These are phyloP conservation scores for Pipistrellus nathusii DNA, from an alignment of 2,797 vertebrate genomes.

Conservation along the genomic window DNA sequence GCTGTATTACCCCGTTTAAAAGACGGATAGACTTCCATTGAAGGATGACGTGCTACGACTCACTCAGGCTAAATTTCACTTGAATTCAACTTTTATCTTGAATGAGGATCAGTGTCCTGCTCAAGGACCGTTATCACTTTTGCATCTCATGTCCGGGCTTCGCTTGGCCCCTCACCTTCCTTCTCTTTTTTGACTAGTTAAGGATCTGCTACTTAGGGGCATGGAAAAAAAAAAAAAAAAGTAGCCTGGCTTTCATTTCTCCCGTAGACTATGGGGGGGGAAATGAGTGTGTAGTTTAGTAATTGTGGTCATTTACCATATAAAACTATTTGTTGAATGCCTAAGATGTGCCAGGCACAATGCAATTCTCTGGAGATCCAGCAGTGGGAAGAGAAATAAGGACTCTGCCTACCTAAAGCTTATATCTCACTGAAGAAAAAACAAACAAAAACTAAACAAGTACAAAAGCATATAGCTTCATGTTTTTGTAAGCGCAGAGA, in stretches of 20 bases:
- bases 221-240: neutral
- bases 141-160: neutral
- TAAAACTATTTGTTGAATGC: conserved; percentile 9
- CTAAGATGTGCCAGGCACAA: neutral
- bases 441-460: neutral
- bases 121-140: neutral
- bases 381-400: neutral
- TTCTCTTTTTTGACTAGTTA: neutral
- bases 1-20: conserved; percentile 23
- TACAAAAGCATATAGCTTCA: neutral
- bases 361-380: neutral
- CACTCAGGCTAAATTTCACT: neutral
- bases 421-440: conserved; percentile 40
- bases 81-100: conserved; percentile 7
- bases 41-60: neutral
- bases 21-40: neutral
- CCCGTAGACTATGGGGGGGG: neutral
- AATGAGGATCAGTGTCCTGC: neutral
- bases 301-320: neutral
- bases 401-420: neutral
- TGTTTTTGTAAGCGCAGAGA: neutral
- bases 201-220: neutral
- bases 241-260: conserved; percentile 2
- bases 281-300: neutral
- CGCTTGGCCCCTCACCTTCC: neutral